Conservation (phyloP, 1,140 invertebrate genomes). For the Trialeurodes vaporariorum region DNA sequence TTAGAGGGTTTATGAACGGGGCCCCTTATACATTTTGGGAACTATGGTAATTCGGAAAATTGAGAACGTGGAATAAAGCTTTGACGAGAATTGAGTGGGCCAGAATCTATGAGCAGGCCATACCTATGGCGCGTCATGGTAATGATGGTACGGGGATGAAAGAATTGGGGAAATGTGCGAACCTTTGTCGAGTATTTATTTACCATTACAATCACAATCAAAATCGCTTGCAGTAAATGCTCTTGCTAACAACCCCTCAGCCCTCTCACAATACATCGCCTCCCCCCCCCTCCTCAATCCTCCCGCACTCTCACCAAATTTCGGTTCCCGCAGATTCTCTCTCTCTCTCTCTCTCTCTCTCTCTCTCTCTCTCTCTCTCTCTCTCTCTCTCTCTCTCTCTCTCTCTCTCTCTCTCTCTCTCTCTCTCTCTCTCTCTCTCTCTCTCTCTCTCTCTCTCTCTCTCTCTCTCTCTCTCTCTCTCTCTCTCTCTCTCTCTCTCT, state of each 20-base stretch:
- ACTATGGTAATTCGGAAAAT: no score
- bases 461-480: conserved; percentile 7
- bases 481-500: conserved; percentile 1
- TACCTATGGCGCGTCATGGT: not conserved
- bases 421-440: not conserved
- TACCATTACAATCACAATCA: not conserved
- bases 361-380: no score
- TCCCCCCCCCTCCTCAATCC: not conserved
- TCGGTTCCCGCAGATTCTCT: not conserved
- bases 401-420: conserved; percentile 7
- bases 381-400: conserved; percentile 2
- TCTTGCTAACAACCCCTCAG: not conserved
- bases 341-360: no score
- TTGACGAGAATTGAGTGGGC: not conserved
- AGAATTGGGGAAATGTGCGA: conserved; percentile 3
- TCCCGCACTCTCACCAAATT: not conserved
- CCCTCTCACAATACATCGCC: not conserved
- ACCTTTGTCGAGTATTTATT: not conserved
- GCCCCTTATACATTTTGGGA: no score
- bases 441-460: conserved; percentile 6
- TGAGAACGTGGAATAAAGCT: conserved; percentile 6
- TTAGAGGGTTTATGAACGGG: no score
- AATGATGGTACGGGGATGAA: not conserved
- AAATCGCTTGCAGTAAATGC: not conserved
- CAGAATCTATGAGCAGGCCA: no score